phyloP scores from a whole-genome alignment of 35 echinoderm and acorn worm genomes.

The Patiria miniata region DNA sequence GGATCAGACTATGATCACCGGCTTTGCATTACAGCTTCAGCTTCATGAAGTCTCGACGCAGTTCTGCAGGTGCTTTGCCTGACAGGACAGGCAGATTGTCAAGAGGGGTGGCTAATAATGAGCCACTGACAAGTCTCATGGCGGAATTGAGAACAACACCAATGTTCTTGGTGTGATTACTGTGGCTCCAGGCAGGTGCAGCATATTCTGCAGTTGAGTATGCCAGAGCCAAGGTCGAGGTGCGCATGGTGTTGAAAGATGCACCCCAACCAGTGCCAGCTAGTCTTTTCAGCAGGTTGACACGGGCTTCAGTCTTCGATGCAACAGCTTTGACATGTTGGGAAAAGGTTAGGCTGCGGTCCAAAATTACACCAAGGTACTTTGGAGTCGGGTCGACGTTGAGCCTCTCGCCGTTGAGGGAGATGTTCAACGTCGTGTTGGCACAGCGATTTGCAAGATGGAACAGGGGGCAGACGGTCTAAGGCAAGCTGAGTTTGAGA shows the following conservation, averaged over 20 bases:
- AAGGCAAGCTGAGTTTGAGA: not conserved
- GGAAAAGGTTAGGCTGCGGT: not conserved
- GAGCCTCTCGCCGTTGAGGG: not conserved
- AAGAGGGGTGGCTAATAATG: not conserved
- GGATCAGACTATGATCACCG: not conserved
- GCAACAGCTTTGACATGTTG: not conserved
- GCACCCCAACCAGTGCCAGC: slow-evolving; percentile 29
- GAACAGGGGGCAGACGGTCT: not conserved
- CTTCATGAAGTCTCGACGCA: not conserved
- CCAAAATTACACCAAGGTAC: not conserved
- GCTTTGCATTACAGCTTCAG: not conserved
- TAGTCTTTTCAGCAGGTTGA: not conserved
- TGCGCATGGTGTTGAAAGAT: not conserved
- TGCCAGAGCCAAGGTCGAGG: slow-evolving; percentile 25
- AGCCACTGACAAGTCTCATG: no score
- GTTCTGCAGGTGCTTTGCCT: not conserved
- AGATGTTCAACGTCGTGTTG: not conserved
- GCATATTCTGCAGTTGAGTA: slow-evolving; percentile 22
- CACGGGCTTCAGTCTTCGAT: not conserved
- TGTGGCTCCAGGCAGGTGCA: slow-evolving; percentile 17
- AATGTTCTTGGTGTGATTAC: slow-evolving; percentile 10
- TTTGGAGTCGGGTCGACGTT: not conserved
- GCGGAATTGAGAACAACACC: not conserved
- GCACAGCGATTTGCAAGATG: not conserved
- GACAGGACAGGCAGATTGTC: not conserved